Percentiles rank a stretch among this genome's conserved stretches.
phyloP scores from a whole-genome alignment of 2,113 vertebrate species.

The Tragulus kanchil region DNA sequence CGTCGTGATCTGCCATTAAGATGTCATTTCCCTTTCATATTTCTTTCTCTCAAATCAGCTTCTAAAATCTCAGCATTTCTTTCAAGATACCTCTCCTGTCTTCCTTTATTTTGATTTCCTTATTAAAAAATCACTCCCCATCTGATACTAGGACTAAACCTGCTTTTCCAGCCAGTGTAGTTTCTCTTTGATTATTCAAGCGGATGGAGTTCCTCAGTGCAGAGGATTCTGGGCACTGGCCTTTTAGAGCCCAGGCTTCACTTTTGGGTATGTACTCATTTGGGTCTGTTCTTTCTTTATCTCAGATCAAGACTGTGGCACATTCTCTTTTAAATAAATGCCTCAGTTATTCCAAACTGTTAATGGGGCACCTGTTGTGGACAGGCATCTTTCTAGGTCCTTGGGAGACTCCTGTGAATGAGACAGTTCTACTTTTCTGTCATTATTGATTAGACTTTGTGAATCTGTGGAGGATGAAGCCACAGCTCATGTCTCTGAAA shows the following conservation, averaged over 20 bases:
- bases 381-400: neutral
- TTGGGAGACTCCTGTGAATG: neutral
- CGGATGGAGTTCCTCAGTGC: neutral
- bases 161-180: slow-evolving; percentile 31
- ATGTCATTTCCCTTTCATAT: slow-evolving; percentile 26
- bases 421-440: neutral
- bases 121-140: slow-evolving; percentile 32
- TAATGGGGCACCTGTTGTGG: neutral
- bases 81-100: slow-evolving; percentile 39
- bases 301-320: neutral
- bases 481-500: neutral
- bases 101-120: slow-evolving; percentile 67
- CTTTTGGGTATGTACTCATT: neutral
- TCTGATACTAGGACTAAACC: slow-evolving; percentile 48
- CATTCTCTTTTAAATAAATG: neutral
- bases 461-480: neutral
- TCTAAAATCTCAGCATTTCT: slow-evolving; percentile 50
- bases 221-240: neutral
- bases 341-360: neutral
- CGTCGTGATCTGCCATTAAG: slow-evolving; percentile 46
- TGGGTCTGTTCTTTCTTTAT: neutral
- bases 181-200: slow-evolving; percentile 66
- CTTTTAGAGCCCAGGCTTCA: neutral
- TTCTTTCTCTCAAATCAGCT: slow-evolving; percentile 46
- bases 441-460: slow-evolving; percentile 7